Conservation (phyloP, 1,140 invertebrate genomes). For the Pachypeltis micranthus region DNA sequence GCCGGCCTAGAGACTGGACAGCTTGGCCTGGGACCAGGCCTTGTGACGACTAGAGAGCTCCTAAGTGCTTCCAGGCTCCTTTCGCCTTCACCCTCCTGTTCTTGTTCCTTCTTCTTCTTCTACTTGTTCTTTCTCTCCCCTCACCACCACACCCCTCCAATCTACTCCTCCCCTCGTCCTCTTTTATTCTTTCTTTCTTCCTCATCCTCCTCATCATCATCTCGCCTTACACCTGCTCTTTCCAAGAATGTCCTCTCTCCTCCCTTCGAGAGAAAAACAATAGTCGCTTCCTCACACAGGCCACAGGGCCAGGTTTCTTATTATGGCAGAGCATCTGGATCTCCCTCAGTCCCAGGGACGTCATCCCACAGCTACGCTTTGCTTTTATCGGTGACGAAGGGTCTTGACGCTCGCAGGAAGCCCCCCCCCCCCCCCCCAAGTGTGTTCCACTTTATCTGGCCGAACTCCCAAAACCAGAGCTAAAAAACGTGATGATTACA, state of each 20-base stretch:
- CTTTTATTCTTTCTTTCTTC: not conserved
- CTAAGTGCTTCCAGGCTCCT: too few relatives aligned
- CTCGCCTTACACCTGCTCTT: constrained; percentile 1
- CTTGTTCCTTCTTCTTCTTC: constrained; percentile 11
- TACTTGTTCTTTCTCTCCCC: constrained; percentile 9
- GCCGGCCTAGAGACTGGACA: too few relatives aligned
- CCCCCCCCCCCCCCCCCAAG: too few relatives aligned
- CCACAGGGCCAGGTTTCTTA: not conserved
- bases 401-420: too few relatives aligned
- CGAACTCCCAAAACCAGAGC: too few relatives aligned
- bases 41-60: too few relatives aligned
- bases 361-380: too few relatives aligned
- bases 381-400: too few relatives aligned
- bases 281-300: not conserved
- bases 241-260: not conserved
- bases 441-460: too few relatives aligned
- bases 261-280: constrained; percentile 9
- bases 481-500: too few relatives aligned
- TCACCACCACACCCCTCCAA: not conserved
- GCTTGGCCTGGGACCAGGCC: too few relatives aligned
- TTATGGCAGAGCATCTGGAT: not conserved
- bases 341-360: too few relatives aligned
- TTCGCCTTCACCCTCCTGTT: not conserved
- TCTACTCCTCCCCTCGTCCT: not conserved
- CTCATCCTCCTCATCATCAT: constrained; percentile 3